Evolutionary conservation across 1,140 invertebrate species (phyloP).

Genomic region (Zaprionus lachaisei): DNA sequence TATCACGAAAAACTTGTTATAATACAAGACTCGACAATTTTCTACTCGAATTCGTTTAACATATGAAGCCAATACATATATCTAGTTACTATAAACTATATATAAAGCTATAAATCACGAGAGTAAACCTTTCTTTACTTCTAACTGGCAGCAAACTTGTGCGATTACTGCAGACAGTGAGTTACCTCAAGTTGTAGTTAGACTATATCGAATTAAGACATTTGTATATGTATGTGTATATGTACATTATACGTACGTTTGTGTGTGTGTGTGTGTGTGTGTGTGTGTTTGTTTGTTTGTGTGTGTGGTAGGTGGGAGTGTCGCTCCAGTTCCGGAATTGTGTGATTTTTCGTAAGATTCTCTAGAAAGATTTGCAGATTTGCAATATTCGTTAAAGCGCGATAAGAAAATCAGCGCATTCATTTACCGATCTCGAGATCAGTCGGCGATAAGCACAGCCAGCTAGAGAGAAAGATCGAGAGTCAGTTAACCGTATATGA

Average conservation of each 20-base stretch:
- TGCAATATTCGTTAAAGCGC: not conserved
- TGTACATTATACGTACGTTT: not conserved
- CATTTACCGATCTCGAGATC: conserved; percentile 3
- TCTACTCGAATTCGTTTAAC: not conserved
- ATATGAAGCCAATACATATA: not conserved
- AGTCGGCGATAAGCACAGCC: not conserved
- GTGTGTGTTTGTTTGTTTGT: not conserved
- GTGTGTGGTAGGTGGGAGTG: not conserved
- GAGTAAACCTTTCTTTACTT: not conserved
- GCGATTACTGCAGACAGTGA: not conserved
- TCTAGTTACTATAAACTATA: not conserved
- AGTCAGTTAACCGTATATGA: not conserved
- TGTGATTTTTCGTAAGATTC: conserved; percentile 1
- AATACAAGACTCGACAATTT: not conserved
- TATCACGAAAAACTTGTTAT: too few relatives aligned
- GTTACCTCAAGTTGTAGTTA: not conserved
- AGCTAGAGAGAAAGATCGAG: not conserved
- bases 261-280: conserved; percentile 1
- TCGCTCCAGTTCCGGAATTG: conserved; percentile 2
- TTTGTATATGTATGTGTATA: not conserved
- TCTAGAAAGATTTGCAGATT: not conserved
- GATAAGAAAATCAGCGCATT: conserved; percentile 7
- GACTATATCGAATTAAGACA: not conserved
- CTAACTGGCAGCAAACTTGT: not conserved
- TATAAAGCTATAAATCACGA: not conserved